Evolutionary conservation across 2,113 vertebrate genomes (phyloP), one percentile per base, ranked within the genome.

Genomic region (Oxyruncus cristatus): DNA sequence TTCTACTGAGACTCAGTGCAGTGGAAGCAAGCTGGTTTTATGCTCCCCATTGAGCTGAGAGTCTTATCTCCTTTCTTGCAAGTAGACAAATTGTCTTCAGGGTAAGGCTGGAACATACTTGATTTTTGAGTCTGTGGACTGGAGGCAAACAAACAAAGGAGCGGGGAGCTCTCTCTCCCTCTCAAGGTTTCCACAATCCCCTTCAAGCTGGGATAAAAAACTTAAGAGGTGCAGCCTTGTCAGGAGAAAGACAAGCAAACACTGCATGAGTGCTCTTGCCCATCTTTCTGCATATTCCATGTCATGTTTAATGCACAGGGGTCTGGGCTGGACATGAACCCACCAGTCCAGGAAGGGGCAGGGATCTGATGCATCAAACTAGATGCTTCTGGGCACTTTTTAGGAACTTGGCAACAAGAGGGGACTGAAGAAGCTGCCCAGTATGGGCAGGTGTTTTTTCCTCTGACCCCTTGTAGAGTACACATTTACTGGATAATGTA

Each of bases 391-490:
- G 88, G 85, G 79, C 83, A 78, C 79, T 86, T 92, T 91, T 84
- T 55, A 94, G 80, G 88, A 95, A 81, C 49, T 80, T 92, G 92
- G 85, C 95, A 95, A 50, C 10, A 71, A 35, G 23, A 75, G 17
- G 11, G 30, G 28, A 61, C 62, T 81, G 79, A 78, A 86, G 56
- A 72, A 88, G 73, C 75, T 81, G 95, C 90, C 79, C 85, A 78
- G 72, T 77, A 84, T n/a, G 85, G 93, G 92, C 83, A 96, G 73
- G 85, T 75, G 65, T 56, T 89, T 95, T 93, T 93, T 76, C 80
- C 83, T 96, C 79, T 96, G 85, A 96, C 95, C 96, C 65, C 88
- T 93, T 67, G 91, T 46, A 90, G 32, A 93, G 79, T 77, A 77
- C 90, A 89, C 85, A 78, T 88, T 93, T 84, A 56, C 68, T 93